phyloP scores from a whole-genome alignment of 2,113 vertebrate genomes.

The Pogonocichla stellata region DNA sequence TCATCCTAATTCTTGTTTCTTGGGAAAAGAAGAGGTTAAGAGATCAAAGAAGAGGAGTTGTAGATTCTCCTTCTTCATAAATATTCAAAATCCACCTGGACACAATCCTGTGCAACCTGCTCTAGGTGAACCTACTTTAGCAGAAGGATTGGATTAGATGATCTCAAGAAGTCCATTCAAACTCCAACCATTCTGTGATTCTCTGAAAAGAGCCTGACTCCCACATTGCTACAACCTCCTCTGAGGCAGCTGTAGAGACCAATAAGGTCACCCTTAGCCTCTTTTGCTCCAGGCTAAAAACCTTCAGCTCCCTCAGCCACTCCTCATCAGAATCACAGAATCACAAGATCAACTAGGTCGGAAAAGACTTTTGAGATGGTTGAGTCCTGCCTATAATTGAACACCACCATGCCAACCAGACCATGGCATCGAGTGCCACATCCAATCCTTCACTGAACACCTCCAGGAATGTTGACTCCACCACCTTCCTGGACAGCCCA shows the following conservation, averaged over 20 bases:
- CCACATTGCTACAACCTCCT: background rate
- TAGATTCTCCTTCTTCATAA: background rate
- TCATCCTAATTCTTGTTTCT: background rate
- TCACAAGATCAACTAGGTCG: rapidly evolving
- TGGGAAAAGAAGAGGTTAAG: background rate
- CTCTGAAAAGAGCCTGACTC: background rate
- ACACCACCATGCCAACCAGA: background rate
- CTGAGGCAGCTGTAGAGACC: background rate
- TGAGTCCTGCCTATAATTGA: rapidly evolving
- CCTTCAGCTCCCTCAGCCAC: background rate
- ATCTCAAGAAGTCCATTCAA: background rate
- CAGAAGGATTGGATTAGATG: background rate
- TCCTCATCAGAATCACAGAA: background rate
- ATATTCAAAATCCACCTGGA: background rate
- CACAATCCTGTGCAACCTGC: background rate
- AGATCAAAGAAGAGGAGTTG: background rate
- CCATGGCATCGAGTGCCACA: rapidly evolving
- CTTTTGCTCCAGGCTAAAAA: background rate
- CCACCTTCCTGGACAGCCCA: background rate
- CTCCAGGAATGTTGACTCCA: background rate
- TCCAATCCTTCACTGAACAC: background rate
- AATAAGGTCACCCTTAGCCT: background rate
- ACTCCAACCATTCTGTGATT: background rate
- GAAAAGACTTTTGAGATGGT: background rate
- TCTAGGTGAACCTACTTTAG: background rate